phyloP scores from a whole-genome alignment of 2,113 vertebrate species.

The Phyllopteryx taeniolatus region DNA sequence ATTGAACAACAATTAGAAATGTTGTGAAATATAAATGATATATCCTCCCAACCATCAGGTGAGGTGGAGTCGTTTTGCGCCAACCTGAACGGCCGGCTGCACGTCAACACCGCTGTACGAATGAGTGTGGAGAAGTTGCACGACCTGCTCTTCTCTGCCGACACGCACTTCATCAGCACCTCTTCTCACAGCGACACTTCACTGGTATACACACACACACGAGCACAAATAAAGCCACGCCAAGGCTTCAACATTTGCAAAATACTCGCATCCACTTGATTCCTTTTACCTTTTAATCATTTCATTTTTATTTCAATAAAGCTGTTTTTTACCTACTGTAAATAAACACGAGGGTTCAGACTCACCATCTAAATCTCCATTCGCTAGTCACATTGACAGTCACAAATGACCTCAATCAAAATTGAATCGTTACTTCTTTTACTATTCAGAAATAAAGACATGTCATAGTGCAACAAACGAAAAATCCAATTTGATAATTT shows the following conservation, averaged over 20 bases:
- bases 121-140: conserved; percentile 83
- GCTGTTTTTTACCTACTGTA: too few relatives aligned
- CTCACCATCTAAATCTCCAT: too few relatives aligned
- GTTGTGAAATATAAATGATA: not conserved
- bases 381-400: too few relatives aligned
- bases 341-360: too few relatives aligned
- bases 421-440: too few relatives aligned
- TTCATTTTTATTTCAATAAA: not conserved
- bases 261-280: not conserved
- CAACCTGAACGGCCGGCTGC: conserved; percentile 77
- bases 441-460: too few relatives aligned
- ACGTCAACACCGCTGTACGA: conserved; percentile 79
- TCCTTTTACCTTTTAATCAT: not conserved
- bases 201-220: conserved; percentile 70
- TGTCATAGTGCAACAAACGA: too few relatives aligned
- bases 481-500: too few relatives aligned
- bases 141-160: conserved; percentile 84
- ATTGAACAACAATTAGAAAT: not conserved
- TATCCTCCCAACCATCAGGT: conserved; percentile 44
- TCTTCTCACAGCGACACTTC: conserved; percentile 83
- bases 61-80: conserved; percentile 82
- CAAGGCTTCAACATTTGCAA: not conserved
- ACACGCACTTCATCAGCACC: conserved; percentile 84
- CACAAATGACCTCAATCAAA: too few relatives aligned
- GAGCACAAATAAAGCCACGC: not conserved